Evolutionary conservation across 2,797 vertebrate species (phyloP), one percentile per base, ranked within the genome.

Genomic region (Carapus acus): DNA sequence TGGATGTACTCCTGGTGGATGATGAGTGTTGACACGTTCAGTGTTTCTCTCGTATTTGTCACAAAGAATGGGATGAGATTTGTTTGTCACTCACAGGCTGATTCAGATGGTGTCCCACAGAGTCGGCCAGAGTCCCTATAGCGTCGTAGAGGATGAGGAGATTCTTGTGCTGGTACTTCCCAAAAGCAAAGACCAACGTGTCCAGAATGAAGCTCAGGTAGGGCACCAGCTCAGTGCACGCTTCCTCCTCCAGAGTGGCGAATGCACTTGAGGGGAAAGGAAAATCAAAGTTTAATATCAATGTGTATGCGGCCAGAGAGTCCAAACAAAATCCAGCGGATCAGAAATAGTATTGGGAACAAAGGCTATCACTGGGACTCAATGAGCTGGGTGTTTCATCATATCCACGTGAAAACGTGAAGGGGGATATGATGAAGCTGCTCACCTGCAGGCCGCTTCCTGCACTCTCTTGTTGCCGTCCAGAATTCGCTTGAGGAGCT

Each of bases 131-230:
- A 1, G 94, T 96, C 42, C 94, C 94, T 2, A 97, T 97, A 57
- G 94, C 94, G 2, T 97, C 94, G 0, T 97, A 97, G 42, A 97
- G 88, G 69, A 97, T 97, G 9, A 97, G 89, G 22, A 97, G 85
- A 79, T 96, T 97, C 84, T 96, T 97, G 82, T 97, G 94, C 78
- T 96, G 94, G 82, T 97, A 96, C 58, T 97, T 97, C 22, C 93
- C 91, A 1, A 96, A 97, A 29, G 94, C 94, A 15, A 96, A 97
- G 31, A 97, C 94, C 20, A 97, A 84, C 0, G 94, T 96, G 83
- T 96, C 94, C 62, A 96, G 83, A 76, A 97, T 97, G 45, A 93
- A 97, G 79, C 92, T 93, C 68, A 97, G 88, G 74, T 96, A 96
- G 0, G 94, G 94, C 2, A 96, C 94, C 57, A 97, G 86, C 79